A percentile compares a stretch with the other conserved stretches of the same genome.
phyloP scores from a whole-genome alignment of 2,113 vertebrate genomes.

The Origma solitaria region DNA sequence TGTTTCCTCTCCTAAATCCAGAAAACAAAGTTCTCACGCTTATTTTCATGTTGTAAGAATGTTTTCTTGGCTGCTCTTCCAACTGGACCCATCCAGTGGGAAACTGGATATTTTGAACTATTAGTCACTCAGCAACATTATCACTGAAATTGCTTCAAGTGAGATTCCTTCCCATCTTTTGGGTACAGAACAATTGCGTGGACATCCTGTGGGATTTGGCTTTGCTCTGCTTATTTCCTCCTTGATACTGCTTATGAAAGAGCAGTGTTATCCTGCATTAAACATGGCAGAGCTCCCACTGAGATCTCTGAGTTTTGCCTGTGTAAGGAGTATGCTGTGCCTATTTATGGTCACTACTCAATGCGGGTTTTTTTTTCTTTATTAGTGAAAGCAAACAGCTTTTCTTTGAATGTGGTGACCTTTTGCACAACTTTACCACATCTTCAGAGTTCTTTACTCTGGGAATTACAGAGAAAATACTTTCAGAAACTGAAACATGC shows the following conservation, averaged over 20 bases:
- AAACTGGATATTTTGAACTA: not conserved
- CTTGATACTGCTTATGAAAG: not conserved
- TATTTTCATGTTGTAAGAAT: not conserved
- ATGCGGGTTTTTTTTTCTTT: not conserved
- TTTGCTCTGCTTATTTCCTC: not conserved
- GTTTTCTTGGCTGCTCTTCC: not conserved
- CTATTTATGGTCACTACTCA: not conserved
- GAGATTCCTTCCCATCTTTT: not conserved
- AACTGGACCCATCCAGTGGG: not conserved
- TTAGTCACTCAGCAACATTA: not conserved
- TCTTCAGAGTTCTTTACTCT: not conserved
- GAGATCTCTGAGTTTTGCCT: not conserved
- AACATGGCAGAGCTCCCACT: not conserved
- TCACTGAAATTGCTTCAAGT: not conserved
- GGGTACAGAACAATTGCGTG: accelerated
- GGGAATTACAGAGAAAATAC: not conserved
- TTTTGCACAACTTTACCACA: not conserved
- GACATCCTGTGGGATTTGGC: slow-evolving; percentile 35
- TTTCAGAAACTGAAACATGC: not conserved
- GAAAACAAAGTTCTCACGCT: not conserved
- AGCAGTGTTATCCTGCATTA: not conserved
- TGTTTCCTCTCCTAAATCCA: not conserved
- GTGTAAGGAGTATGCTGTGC: not conserved
- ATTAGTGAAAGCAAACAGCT: not conserved
- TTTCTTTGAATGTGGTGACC: not conserved